Evolutionary conservation across 2,113 vertebrate species (phyloP).

Genomic region (Casuarius casuarius): DNA sequence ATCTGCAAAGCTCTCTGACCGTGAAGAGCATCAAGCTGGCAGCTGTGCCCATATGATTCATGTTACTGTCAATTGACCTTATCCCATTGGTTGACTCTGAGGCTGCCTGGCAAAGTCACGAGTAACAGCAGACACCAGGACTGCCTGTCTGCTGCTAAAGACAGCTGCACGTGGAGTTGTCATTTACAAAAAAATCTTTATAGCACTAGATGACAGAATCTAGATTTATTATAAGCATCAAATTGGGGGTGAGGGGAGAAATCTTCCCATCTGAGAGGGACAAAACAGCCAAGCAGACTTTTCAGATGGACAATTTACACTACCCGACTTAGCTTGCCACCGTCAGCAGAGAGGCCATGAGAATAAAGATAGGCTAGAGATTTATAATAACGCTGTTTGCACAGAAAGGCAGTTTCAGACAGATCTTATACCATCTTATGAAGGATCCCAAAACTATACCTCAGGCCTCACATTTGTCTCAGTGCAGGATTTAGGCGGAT

Average conservation of each 20-base stretch:
- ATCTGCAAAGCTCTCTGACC: constrained; percentile 25
- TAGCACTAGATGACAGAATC: not conserved
- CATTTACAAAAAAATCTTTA: not conserved
- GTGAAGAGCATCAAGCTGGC: not conserved
- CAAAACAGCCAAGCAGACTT: not conserved
- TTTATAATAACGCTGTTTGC: not conserved
- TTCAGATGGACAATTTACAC: fast-evolving
- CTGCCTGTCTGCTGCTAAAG: not conserved
- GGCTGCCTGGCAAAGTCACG: not conserved
- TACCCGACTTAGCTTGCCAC: not conserved
- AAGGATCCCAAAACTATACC: not conserved
- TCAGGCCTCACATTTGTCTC: not conserved
- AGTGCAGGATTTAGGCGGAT: no score
- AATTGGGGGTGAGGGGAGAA: not conserved
- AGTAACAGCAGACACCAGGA: not conserved
- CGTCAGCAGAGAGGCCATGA: not conserved
- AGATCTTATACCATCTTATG: not conserved
- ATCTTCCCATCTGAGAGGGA: not conserved
- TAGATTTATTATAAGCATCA: not conserved
- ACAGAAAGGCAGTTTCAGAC: not conserved
- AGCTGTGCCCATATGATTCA: not conserved
- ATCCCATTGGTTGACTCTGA: not conserved
- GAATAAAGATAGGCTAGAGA: not conserved
- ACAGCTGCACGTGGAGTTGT: not conserved
- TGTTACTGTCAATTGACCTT: not conserved